Evolutionary conservation across 1,140 invertebrate genomes (phyloP).

Genomic region (Drosophila serrata): DNA sequence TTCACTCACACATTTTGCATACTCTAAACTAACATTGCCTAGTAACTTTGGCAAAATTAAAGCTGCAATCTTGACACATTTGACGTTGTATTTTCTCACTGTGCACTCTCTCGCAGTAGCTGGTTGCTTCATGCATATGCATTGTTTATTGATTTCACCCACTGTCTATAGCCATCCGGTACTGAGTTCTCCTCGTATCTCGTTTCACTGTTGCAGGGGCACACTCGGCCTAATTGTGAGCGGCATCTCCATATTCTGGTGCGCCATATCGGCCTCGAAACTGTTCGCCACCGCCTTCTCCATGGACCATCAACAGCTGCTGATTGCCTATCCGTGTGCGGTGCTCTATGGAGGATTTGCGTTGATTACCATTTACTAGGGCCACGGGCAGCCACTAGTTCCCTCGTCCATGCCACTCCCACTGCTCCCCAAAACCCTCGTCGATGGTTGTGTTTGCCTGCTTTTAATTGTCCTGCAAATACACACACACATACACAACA

Average conservation of each 20-base stretch:
- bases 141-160: conserved; percentile 79
- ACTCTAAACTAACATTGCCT: too few species aligned
- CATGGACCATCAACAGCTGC: conserved; percentile 92
- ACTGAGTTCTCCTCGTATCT: conserved; percentile 43
- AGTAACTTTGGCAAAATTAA: background rate
- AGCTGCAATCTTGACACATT: background rate
- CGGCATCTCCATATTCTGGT: conserved; percentile 91
- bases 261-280: conserved; percentile 93
- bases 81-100: background rate
- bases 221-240: conserved; percentile 88
- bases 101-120: conserved; percentile 1
- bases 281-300: conserved; percentile 92
- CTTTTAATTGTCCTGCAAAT: conserved; percentile 72
- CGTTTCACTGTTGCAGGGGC: conserved; percentile 81
- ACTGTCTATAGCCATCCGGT: conserved; percentile 47
- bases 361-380: conserved; percentile 90
- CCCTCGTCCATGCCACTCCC: conserved; percentile 25
- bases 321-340: conserved; percentile 94
- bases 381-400: conserved; percentile 36
- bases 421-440: background rate
- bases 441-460: conserved; percentile 50
- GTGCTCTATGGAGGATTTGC: conserved; percentile 95
- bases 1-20: too few species aligned
- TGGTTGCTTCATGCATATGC: conserved; percentile 69
- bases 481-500: conserved; percentile 43